Evolutionary conservation across 2,797 vertebrate genomes (phyloP).

Genomic region (Rachycentron canadum): DNA sequence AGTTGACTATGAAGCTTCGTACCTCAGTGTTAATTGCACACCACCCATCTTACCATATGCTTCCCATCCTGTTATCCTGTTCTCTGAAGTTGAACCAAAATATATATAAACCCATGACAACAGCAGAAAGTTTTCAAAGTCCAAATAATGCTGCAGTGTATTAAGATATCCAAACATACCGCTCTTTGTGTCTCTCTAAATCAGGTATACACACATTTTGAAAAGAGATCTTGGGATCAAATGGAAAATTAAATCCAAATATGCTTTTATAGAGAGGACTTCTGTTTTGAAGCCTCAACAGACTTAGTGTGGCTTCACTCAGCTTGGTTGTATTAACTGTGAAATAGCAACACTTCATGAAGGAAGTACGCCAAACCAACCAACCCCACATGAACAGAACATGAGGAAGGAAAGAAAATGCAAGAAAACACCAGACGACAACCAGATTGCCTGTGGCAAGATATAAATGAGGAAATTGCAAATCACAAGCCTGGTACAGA

Average conservation of each 20-base stretch:
- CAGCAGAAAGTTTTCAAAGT: not conserved
- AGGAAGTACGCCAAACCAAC: constrained; percentile 8
- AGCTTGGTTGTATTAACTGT: not conserved
- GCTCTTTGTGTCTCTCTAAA: not conserved
- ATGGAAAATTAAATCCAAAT: constrained; percentile 29
- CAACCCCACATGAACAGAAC: not conserved
- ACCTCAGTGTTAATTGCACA: not conserved
- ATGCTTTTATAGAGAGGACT: not conserved
- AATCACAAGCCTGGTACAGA: not conserved
- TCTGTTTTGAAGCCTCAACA: not conserved
- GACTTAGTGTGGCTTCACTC: not conserved
- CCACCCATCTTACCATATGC: not conserved
- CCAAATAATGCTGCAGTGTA: not conserved
- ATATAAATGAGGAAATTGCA: not conserved
- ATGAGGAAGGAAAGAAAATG: not conserved
- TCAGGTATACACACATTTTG: constrained; percentile 17
- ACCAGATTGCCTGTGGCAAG: not conserved
- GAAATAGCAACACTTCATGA: not conserved
- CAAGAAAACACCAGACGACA: not conserved
- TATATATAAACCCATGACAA: not conserved
- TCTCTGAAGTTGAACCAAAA: constrained; percentile 16
- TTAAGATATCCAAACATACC: constrained; percentile 3
- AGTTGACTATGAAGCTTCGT: not conserved
- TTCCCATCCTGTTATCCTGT: not conserved
- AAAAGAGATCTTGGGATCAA: constrained; percentile 18